Percentiles rank a stretch among this genome's conserved stretches.
Evolutionary conservation across 2,797 vertebrate genomes (phyloP).

Genomic region (Sebastes miniatus): DNA sequence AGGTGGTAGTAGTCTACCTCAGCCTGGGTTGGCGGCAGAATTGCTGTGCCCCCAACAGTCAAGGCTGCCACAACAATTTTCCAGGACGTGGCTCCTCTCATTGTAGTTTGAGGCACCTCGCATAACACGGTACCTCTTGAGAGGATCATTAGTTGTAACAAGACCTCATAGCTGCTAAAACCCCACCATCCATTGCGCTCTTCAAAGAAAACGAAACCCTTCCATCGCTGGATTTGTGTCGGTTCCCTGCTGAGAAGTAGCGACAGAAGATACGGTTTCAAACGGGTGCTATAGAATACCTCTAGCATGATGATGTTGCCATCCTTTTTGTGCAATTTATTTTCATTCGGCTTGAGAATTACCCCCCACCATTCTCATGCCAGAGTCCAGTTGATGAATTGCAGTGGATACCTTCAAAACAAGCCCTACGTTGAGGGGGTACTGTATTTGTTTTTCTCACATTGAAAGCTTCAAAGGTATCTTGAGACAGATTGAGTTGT

Average conservation of each 20-base stretch:
- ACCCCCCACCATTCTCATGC: neutral
- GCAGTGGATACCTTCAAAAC: slow-evolving; percentile 1
- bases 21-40: neutral
- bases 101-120: slow-evolving; percentile 30
- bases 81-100: slow-evolving; percentile 26
- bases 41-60: slow-evolving; percentile 35
- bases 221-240: slow-evolving; percentile 63
- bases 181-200: slow-evolving; percentile 61
- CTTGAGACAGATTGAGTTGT: neutral
- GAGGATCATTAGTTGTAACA: slow-evolving; percentile 80
- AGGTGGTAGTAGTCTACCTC: slow-evolving; percentile 16
- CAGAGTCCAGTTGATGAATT: slow-evolving; percentile 17
- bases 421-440: neutral
- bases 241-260: slow-evolving; percentile 78
- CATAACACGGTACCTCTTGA: slow-evolving; percentile 52
- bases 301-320: slow-evolving; percentile 62
- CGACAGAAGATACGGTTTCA: slow-evolving; percentile 81
- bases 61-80: slow-evolving; percentile 50
- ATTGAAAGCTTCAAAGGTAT: slow-evolving; percentile 10
- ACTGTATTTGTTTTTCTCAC: slow-evolving; percentile 20
- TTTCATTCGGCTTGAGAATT: slow-evolving; percentile 13
- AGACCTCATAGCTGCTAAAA: slow-evolving; percentile 62
- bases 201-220: slow-evolving; percentile 85
- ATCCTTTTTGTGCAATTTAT: slow-evolving; percentile 16
- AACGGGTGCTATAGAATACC: slow-evolving; percentile 79